phyloP scores from a whole-genome alignment of 2,888 invertebrate genomes.

The Tholera decimalis region DNA sequence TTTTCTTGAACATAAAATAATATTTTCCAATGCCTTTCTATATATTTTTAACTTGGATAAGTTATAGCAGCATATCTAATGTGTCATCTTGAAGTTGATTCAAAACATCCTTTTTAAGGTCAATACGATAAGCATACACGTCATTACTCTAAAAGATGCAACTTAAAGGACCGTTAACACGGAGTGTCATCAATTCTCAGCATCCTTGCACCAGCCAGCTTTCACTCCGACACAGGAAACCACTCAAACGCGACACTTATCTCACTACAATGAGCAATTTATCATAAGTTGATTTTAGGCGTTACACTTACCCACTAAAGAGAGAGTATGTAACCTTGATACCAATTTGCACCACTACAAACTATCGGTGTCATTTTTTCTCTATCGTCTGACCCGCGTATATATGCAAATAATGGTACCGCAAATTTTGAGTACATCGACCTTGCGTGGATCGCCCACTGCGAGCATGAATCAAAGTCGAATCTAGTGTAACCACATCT shows the following conservation, averaged over 20 bases:
- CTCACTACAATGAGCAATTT: conserved; percentile 89
- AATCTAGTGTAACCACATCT: conserved; percentile 79
- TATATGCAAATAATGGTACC: conserved; percentile 89
- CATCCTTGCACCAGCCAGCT: conserved; percentile 81
- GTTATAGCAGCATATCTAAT: background rate
- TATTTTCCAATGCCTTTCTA: conserved; percentile 3
- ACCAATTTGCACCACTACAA: conserved; percentile 84
- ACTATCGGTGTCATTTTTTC: conserved; percentile 88
- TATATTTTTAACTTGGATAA: background rate
- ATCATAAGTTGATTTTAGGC: conserved; percentile 88
- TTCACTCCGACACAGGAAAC: conserved; percentile 89
- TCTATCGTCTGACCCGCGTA: conserved; percentile 80
- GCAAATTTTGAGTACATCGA: conserved; percentile 89
- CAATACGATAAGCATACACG: conserved; percentile 30
- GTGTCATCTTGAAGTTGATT: conserved; percentile 17
- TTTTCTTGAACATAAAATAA: background rate
- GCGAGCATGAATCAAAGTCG: conserved; percentile 82
- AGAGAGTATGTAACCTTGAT: conserved; percentile 90
- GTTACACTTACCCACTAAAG: conserved; percentile 91
- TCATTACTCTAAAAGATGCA: conserved; percentile 42
- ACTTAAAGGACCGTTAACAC: conserved; percentile 56
- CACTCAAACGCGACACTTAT: conserved; percentile 88
- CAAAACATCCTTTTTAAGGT: conserved; percentile 2
- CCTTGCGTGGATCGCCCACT: conserved; percentile 87
- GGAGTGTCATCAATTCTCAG: conserved; percentile 76